Percentiles rank a stretch among this genome's conserved stretches.
Conservation (phyloP, 2,888 invertebrate genomes). For the Mesoligia furuncula region DNA sequence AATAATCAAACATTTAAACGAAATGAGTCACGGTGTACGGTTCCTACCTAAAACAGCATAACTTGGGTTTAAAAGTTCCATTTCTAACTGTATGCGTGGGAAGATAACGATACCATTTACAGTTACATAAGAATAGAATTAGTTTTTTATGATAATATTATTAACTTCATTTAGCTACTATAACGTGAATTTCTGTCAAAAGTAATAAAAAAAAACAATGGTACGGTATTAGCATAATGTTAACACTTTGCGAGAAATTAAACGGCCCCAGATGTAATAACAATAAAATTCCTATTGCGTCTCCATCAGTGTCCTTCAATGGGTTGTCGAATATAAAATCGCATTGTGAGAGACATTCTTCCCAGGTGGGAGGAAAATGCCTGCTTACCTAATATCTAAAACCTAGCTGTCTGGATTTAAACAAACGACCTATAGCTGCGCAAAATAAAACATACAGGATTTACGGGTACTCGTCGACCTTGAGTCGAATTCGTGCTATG, state of each 20-base stretch:
- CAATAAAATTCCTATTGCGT: neutral
- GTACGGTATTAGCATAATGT: constrained; percentile 24
- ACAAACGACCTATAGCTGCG: too few species aligned
- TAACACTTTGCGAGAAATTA: neutral
- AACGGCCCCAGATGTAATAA: neutral
- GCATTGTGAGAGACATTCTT: neutral
- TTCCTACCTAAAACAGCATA: neutral
- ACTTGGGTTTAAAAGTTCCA: neutral
- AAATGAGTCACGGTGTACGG: neutral
- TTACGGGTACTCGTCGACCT: constrained; percentile 2
- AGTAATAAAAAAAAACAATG: constrained; percentile 15
- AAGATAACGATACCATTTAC: constrained; percentile 26
- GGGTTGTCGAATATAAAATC: neutral
- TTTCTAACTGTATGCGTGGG: constrained; percentile 29
- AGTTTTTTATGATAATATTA: constrained; percentile 44
- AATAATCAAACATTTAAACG: neutral
- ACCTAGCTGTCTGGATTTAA: neutral
- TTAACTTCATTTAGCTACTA: neutral
- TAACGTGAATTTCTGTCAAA: constrained; percentile 10
- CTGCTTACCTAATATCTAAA: neutral
- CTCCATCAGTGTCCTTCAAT: neutral
- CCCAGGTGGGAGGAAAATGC: neutral
- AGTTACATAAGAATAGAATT: constrained; percentile 40
- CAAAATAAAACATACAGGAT: constrained; percentile 4
- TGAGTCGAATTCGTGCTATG: neutral